Conservation (phyloP, 2,888 invertebrate species). For the Drymonia ruficornis region DNA sequence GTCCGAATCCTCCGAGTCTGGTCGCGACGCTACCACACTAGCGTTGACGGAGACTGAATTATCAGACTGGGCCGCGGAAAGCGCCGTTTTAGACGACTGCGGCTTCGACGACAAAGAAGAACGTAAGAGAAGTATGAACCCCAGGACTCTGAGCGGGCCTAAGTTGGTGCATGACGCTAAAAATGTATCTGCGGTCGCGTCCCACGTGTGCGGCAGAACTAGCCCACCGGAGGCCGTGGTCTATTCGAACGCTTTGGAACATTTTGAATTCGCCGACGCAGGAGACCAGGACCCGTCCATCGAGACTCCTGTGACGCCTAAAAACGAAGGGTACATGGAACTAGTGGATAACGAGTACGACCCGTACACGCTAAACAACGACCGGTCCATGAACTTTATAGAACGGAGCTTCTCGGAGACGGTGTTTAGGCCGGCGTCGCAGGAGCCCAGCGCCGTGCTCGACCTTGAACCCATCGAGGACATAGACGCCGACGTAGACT, state of each 20-base stretch:
- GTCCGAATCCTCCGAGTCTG: constrained; percentile 86
- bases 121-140: constrained; percentile 60
- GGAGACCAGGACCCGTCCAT: constrained; percentile 92
- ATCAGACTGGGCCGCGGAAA: constrained; percentile 95
- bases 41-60: constrained; percentile 93
- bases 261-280: constrained; percentile 94
- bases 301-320: constrained; percentile 75
- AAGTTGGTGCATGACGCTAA: constrained; percentile 71
- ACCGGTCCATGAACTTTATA: constrained; percentile 84
- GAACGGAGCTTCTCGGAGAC: constrained; percentile 76
- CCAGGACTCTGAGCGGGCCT: constrained; percentile 64
- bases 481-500: constrained; percentile 33
- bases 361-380: constrained; percentile 66
- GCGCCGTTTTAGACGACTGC: constrained; percentile 90
- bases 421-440: constrained; percentile 56
- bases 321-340: constrained; percentile 75
- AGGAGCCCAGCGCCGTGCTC: constrained; percentile 38
- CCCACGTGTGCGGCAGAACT: constrained; percentile 75
- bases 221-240: constrained; percentile 61
- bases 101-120: constrained; percentile 75
- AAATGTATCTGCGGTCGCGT: constrained; percentile 66
- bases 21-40: constrained; percentile 88
- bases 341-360: constrained; percentile 76
- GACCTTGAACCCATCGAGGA: constrained; percentile 30
- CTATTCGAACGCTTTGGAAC: constrained; percentile 87